Conservation (phyloP, 92 coral and sea anemone genomes). For the Micromussa lordhowensis region DNA sequence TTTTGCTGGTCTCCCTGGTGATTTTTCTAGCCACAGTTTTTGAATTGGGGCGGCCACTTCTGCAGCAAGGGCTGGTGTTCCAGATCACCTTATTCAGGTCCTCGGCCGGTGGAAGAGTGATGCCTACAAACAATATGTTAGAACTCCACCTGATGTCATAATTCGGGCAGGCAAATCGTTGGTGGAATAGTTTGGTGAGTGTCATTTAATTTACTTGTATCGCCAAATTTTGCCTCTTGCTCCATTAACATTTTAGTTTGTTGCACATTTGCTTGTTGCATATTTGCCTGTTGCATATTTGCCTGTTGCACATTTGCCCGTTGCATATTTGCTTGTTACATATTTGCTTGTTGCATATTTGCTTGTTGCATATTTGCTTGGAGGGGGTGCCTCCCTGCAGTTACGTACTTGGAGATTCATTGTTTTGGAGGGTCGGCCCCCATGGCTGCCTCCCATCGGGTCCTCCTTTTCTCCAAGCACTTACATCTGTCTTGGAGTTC, state of each 20-base stretch:
- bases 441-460: too few relatives aligned
- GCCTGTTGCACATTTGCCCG: neutral
- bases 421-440: too few relatives aligned
- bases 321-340: neutral
- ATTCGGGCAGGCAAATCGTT: slow-evolving; percentile 9
- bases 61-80: too few relatives aligned
- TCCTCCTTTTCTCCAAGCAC: too few relatives aligned
- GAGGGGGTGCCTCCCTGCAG: neutral
- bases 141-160: slow-evolving; percentile 29
- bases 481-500: too few relatives aligned
- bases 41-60: too few relatives aligned
- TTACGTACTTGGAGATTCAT: neutral
- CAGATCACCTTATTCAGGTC: slow-evolving; percentile 14
- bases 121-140: slow-evolving; percentile 46
- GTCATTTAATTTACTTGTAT: neutral
- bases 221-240: too few relatives aligned
- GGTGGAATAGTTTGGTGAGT: neutral
- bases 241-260: too few relatives aligned
- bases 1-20: too few relatives aligned
- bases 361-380: neutral
- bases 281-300: neutral
- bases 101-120: slow-evolving; percentile 58
- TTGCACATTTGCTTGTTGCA: too few relatives aligned
- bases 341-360: too few relatives aligned
- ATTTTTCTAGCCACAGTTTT: too few relatives aligned